A percentile compares a stretch with the other conserved stretches of the same genome.
These are phyloP conservation scores for Lycophotia porphyrea DNA, from an alignment of 2,888 invertebrate species.

Conservation along the genomic window DNA sequence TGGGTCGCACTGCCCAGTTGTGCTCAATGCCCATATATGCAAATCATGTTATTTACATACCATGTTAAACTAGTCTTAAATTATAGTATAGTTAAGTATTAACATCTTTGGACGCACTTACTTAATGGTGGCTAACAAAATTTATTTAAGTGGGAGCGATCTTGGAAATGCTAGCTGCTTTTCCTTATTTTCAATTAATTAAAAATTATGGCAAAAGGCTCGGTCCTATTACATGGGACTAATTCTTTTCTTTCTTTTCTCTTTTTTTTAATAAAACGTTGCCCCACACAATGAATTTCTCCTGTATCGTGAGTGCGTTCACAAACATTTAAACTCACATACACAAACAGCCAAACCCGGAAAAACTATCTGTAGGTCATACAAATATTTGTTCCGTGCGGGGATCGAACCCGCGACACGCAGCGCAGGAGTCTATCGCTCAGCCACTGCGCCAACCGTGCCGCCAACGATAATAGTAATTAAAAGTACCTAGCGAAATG, in stretches of 20 bases:
- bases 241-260: too few species aligned
- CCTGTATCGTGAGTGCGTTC: too few species aligned
- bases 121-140: neutral
- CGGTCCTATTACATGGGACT: neutral
- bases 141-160: neutral
- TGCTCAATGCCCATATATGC: conserved; percentile 43
- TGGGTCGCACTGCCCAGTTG: conserved; percentile 30
- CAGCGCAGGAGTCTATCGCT: too few species aligned
- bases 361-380: too few species aligned
- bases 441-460: too few species aligned
- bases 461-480: too few species aligned
- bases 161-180: neutral
- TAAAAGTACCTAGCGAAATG: neutral
- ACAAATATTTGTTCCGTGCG: too few species aligned
- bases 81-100: conserved; percentile 20
- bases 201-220: neutral
- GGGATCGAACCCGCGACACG: too few species aligned
- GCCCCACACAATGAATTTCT: too few species aligned
- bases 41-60: conserved; percentile 46
- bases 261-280: too few species aligned
- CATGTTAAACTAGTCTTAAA: conserved; percentile 20
- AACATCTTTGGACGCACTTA: conserved; percentile 12
- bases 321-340: too few species aligned
- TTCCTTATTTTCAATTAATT: neutral
- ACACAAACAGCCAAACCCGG: too few species aligned